phyloP scores from a whole-genome alignment of 2,797 vertebrate species.

The Synaphobranchus kaupii region DNA sequence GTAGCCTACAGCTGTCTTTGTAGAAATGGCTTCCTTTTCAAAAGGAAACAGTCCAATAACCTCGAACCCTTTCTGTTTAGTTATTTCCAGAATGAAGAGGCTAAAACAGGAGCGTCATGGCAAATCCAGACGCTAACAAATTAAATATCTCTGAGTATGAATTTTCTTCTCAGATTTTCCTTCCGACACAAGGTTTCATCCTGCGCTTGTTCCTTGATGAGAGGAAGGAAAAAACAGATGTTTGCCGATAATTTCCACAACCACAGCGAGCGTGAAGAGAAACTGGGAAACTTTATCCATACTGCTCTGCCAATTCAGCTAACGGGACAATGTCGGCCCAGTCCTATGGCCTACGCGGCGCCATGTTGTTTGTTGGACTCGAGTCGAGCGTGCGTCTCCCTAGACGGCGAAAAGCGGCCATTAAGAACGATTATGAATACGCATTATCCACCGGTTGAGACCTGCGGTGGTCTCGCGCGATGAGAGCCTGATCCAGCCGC shows the following conservation, averaged over 20 bases:
- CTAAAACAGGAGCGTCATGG: neutral
- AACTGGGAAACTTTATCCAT: neutral
- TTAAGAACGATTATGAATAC: neutral
- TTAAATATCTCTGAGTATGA: neutral
- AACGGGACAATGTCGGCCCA: neutral
- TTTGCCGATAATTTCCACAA: conserved; percentile 4
- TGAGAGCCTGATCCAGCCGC: conserved; percentile 13
- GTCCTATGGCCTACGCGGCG: neutral
- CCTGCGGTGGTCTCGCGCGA: neutral
- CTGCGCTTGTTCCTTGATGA: conserved; percentile 7
- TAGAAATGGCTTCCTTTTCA: neutral
- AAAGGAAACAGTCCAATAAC: neutral
- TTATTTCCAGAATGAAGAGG: neutral
- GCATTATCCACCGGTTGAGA: conserved; percentile 3
- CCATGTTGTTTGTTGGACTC: neutral
- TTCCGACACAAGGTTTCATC: neutral
- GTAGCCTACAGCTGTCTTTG: neutral
- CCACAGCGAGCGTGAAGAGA: neutral
- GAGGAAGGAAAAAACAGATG: conserved; percentile 14
- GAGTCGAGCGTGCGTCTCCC: neutral
- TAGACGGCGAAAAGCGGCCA: neutral
- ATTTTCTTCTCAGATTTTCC: conserved; percentile 5
- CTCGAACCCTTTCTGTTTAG: neutral
- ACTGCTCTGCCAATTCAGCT: neutral
- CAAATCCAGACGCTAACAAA: neutral